Evolutionary conservation across 2,113 vertebrate genomes (phyloP), one percentile per base, ranked within the genome.

Genomic region (Marmota monax): DNA sequence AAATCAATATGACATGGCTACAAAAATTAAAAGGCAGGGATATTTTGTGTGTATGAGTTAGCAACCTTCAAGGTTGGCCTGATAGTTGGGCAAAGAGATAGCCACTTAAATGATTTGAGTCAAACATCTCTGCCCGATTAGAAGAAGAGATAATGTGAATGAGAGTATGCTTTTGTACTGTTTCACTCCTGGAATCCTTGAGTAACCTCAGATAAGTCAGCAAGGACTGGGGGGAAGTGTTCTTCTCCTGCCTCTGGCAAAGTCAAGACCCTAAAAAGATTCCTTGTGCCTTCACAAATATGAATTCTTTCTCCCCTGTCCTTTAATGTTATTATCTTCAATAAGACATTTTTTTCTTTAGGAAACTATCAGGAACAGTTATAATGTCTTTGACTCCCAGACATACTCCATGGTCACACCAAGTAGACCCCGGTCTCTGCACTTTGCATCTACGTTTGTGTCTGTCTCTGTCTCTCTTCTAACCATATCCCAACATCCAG

Each of bases 241-340:
- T 88, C 83, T 90, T 69, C 61, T 61, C 8, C 17, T 61, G 25
- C 2, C 20, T 61, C 53, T 45, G 6, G 42, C 74, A 93, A 90
- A 37, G 27, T 39, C 69, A 23, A 45, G 12, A 37, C 58, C 11
- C 65, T 56, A 37, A 79, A 69, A 79, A 73, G 39, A 82, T 34
- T 12, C n/a, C 90, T 84, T 56, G 58, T 88, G 69, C 20, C 73
- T 87, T 93, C 37, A 70, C 83, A 96, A 92, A 85, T 58, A 88
- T 53, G 72, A 93, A 70, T 3, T 78, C 42, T 67, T 74, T 5
- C 79, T 96, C 8, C 58, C 20, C 69, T 78, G 18, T 78, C 32
- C 72, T 90, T 77, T 77, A 76, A 78, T 45, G 53, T 29, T 91
- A 56, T 73, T 90, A 34, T 77, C 45, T 78, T 86, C 56, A 92